Conservation (phyloP, 2,113 vertebrate species). For the Tenrec ecaudatus region DNA sequence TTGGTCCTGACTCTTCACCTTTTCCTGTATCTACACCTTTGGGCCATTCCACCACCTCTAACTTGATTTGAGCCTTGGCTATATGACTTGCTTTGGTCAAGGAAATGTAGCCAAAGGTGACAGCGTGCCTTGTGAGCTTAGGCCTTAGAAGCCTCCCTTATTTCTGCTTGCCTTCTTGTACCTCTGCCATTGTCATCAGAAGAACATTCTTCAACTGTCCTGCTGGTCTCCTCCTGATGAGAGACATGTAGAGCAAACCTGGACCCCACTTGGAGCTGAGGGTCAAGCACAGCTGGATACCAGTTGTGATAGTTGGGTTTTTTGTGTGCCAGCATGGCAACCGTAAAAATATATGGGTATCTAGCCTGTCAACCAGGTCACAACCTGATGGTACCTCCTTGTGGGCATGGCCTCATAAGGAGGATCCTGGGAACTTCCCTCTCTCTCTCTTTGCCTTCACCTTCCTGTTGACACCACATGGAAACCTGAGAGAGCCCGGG, state of each 20-base stretch:
- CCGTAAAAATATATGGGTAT: too few relatives aligned
- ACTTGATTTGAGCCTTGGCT: slow-evolving; percentile 20
- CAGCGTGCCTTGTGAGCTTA: background rate
- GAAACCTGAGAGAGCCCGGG: too few relatives aligned
- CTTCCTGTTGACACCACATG: too few relatives aligned
- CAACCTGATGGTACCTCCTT: too few relatives aligned
- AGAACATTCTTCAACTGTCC: background rate
- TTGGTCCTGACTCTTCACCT: background rate
- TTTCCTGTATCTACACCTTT: background rate
- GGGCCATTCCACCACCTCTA: background rate
- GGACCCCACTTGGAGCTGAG: background rate
- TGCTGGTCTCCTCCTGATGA: background rate
- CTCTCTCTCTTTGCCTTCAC: too few relatives aligned
- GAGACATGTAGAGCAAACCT: background rate
- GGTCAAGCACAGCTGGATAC: background rate
- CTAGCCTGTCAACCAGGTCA: too few relatives aligned
- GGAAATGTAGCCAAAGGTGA: background rate
- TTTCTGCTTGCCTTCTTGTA: slow-evolving; percentile 18
- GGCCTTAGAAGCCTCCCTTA: background rate
- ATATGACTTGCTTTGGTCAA: slow-evolving; percentile 6
- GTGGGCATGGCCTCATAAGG: too few relatives aligned
- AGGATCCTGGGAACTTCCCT: too few relatives aligned
- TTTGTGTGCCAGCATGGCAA: too few relatives aligned
- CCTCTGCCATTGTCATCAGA: background rate
- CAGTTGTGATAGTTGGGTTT: too few relatives aligned